Evolutionary conservation across 2,888 invertebrate species (phyloP).

Genomic region (Diploptera punctata): DNA sequence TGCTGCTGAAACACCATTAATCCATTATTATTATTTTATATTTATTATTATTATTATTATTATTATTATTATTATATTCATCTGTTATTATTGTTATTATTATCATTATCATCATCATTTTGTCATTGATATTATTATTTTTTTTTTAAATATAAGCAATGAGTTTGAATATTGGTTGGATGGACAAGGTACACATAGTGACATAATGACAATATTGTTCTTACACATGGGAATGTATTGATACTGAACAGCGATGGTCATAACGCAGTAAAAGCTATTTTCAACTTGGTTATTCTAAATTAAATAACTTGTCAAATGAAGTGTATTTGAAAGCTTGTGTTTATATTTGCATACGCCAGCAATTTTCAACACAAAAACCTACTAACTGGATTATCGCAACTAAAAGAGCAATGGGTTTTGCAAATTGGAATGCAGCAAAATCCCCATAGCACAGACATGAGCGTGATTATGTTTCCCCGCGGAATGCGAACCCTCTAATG

Average conservation of each 20-base stretch:
- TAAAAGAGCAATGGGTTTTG: neutral
- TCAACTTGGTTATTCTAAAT: conserved; percentile 4
- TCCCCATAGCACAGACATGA: neutral
- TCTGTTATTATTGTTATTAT: no score
- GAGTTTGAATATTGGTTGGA: no score
- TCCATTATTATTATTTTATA: no score
- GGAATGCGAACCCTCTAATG: no score
- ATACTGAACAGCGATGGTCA: neutral
- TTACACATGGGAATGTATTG: neutral
- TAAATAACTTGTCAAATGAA: conserved; percentile 17
- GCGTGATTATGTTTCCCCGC: no score
- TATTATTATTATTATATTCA: no score
- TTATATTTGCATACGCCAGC: neutral
- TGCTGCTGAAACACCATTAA: no score
- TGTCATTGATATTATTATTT: no score
- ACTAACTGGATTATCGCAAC: neutral
- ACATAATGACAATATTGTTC: neutral
- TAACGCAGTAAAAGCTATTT: neutral
- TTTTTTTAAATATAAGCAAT: no score
- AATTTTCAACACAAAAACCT: conserved; percentile 6
- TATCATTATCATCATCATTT: no score
- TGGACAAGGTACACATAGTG: no score
- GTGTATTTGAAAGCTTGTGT: neutral
- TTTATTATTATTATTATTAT: no score
- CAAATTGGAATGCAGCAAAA: neutral